phyloP scores from a whole-genome alignment of 2,797 vertebrate species.

The Chelon labrosus region DNA sequence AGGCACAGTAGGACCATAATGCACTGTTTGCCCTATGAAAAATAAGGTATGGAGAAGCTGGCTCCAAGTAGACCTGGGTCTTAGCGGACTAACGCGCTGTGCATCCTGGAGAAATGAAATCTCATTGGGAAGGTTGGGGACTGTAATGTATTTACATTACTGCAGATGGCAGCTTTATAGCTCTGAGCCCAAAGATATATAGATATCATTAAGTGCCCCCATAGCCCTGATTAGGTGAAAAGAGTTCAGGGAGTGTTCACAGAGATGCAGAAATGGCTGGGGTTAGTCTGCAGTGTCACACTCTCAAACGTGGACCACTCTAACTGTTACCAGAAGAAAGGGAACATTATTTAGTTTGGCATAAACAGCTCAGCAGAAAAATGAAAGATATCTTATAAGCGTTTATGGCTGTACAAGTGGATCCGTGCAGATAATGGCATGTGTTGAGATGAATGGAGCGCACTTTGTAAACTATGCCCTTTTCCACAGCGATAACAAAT shows the following conservation, averaged over 20 bases:
- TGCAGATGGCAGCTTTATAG: constrained; percentile 54
- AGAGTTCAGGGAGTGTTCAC: constrained; percentile 38
- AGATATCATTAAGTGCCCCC: constrained; percentile 47
- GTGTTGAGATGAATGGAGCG: constrained; percentile 63
- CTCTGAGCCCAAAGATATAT: constrained; percentile 44
- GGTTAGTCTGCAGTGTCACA: constrained; percentile 34
- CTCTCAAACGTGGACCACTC: constrained; percentile 9
- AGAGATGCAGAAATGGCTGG: constrained; percentile 29
- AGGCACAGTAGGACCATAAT: constrained; percentile 50
- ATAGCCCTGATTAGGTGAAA: constrained; percentile 40
- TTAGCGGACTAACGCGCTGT: constrained; percentile 20
- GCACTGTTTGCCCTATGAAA: constrained; percentile 55
- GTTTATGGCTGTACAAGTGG: constrained; percentile 46
- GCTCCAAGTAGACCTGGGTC: constrained; percentile 36
- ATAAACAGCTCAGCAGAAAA: constrained; percentile 41
- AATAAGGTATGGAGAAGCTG: constrained; percentile 36
- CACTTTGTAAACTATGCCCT: constrained; percentile 59
- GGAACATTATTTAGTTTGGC: constrained; percentile 18
- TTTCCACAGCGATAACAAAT: constrained; percentile 64
- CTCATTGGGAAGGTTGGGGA: constrained; percentile 32
- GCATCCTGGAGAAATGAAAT: constrained; percentile 45
- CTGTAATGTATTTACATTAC: constrained; percentile 56
- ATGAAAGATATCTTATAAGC: constrained; percentile 27
- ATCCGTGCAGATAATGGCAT: constrained; percentile 10
- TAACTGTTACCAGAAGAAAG: constrained; percentile 37